Base-by-base conservation (phyloP, 2,797 vertebrate genomes). In the Antennarius maculatus region DNA sequence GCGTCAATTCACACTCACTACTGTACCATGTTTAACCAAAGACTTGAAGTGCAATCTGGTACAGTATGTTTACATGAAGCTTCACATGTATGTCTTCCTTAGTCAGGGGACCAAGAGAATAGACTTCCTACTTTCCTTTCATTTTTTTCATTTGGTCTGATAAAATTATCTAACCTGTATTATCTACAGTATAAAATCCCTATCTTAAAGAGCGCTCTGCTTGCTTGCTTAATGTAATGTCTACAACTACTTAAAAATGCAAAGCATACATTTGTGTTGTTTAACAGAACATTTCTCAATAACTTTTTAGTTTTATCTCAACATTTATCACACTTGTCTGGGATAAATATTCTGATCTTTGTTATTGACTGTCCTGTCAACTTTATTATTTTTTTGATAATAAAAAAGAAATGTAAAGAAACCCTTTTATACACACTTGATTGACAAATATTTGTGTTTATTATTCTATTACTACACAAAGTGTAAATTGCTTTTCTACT, bases 21-120 rank as follows among this genome's bases (percentile, higher is more conserved):
- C 66, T 72, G n/a, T 71, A 43, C 48, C 69, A 68, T 62, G 29
- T 62, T 76, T 66, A 65, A 41, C 46, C 54, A 61, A 55, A 71
- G 14, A 53, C 31, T 48, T 70, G 42, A 61, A 46, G 13, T 64
- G 18, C 17, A 58, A 67, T 48, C 67, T 62, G 10, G n/a, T n/a
- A n/a, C n/a, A n/a, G 49, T 60, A 14, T 54, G 29, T 12, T 51
- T 54, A n/a, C 54, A 47, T 61, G 16, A 14, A 59, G 46, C 53
- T 2, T 58, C 6, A 41, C 4, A 12, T 41, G 60, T 68, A 61
- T 16, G 61, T 69, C 41, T 64, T 28, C 4, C 34, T 59, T 18
- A 18, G 43, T 17, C 39, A 37, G 14, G 34, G 31, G 60, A 42
- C 6, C 55, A 2, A 63, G 50, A 50, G 46, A 72, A 65, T 34